Conservation (phyloP, 1,140 invertebrate species). For the Xylocopa sonorina region DNA sequence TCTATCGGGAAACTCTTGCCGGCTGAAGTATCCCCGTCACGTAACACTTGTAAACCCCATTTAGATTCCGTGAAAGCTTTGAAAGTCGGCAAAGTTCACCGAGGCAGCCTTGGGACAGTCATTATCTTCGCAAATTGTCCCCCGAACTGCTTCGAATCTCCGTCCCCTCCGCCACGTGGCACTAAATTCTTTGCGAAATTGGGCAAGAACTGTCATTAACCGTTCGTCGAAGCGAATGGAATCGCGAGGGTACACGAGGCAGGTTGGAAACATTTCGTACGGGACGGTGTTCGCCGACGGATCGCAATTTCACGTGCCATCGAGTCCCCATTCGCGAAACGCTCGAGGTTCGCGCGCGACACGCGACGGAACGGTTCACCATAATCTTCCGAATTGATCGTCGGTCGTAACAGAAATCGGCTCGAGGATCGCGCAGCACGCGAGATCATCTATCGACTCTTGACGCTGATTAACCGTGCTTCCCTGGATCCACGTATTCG, state of each 20-base stretch:
- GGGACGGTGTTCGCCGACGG: background rate
- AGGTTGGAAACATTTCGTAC: background rate
- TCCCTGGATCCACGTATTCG: background rate
- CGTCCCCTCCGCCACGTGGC: background rate
- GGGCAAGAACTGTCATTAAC: conserved; percentile 10
- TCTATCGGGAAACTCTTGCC: background rate
- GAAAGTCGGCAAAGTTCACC: conserved; percentile 42
- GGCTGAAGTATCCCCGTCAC: conserved; percentile 34
- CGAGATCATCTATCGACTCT: background rate
- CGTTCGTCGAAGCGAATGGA: background rate
- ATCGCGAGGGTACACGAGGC: background rate
- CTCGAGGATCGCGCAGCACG: background rate
- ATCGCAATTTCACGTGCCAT: background rate
- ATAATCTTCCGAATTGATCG: background rate
- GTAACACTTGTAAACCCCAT: conserved; percentile 52
- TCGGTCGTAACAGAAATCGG: background rate
- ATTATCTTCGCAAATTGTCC: conserved; percentile 46
- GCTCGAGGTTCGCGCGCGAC: background rate
- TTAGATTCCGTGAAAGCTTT: conserved; percentile 27
- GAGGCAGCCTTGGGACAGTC: conserved; percentile 30
- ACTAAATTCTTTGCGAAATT: conserved; percentile 25
- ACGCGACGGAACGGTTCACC: background rate
- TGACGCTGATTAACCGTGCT: conserved; percentile 19
- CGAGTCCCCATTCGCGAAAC: background rate
- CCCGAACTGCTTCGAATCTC: conserved; percentile 11